These are phyloP conservation scores for Steromphala cineraria DNA, from an alignment of 2,888 invertebrate species.

Conservation along the genomic window DNA sequence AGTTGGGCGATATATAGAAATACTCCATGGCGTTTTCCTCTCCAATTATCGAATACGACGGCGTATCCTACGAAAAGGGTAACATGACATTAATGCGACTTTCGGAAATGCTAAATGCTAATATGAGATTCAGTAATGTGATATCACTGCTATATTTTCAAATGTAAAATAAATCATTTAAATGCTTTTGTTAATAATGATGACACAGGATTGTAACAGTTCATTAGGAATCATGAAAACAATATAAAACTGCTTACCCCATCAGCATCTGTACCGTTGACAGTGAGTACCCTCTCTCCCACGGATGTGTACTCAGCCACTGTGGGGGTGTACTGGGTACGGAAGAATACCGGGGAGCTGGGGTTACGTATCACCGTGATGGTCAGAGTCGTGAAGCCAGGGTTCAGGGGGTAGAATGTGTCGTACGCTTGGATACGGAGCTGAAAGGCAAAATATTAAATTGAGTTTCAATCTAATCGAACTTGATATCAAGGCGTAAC, in stretches of 20 bases:
- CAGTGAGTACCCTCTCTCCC: constrained; percentile 44
- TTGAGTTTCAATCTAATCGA: too few species aligned
- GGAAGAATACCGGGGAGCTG: constrained; percentile 82
- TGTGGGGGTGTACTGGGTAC: constrained; percentile 40
- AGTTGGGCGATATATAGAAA: constrained; percentile 88
- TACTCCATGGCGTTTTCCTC: constrained; percentile 76
- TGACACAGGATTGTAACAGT: too few species aligned
- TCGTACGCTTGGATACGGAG: constrained; percentile 62
- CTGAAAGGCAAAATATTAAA: constrained; percentile 41
- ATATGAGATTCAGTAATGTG: too few species aligned
- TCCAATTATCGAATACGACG: constrained; percentile 45
- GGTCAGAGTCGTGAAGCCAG: constrained; percentile 48
- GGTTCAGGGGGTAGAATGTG: constrained; percentile 58
- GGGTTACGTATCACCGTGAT: constrained; percentile 67
- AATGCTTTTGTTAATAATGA: too few species aligned
- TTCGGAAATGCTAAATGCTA: too few species aligned
- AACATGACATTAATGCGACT: too few species aligned
- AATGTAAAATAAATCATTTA: too few species aligned
- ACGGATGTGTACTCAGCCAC: constrained; percentile 49
- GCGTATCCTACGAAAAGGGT: constrained; percentile 43
- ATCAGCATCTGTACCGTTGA: constrained; percentile 57
- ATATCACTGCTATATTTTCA: too few species aligned
- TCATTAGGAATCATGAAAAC: background rate
- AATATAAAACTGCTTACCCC: constrained; percentile 29
- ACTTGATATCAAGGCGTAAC: too few species aligned